phyloP scores from a whole-genome alignment of 2,888 invertebrate species.

The Orthosia cruda region DNA sequence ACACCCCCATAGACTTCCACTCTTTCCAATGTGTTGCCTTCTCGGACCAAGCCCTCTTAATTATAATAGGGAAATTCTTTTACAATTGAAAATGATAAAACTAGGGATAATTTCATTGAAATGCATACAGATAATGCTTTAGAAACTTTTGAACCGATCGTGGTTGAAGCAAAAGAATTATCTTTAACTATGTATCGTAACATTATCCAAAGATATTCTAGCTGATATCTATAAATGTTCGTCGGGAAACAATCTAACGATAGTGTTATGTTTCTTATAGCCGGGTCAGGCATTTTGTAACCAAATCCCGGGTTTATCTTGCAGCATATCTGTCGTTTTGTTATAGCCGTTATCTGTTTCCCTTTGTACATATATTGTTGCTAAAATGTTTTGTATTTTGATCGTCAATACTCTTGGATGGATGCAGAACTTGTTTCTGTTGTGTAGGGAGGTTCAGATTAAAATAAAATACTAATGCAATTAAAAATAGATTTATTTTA shows the following conservation, averaged over 20 bases:
- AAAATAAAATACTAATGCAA: neutral
- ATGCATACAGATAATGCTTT: neutral
- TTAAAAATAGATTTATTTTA: too few relatives aligned
- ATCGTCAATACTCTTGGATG: neutral
- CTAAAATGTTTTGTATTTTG: constrained; percentile 15
- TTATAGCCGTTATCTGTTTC: constrained; percentile 1
- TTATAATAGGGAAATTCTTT: too few relatives aligned
- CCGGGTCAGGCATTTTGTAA: constrained; percentile 40
- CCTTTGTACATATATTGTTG: constrained; percentile 9
- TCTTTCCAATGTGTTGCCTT: too few relatives aligned
- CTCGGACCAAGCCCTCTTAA: too few relatives aligned
- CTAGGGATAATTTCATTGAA: too few relatives aligned
- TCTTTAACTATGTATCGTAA: neutral
- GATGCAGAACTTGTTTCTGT: neutral
- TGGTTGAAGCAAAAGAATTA: neutral
- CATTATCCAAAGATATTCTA: neutral
- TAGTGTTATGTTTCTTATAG: neutral
- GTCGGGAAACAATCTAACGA: constrained; percentile 1
- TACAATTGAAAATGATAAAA: too few relatives aligned
- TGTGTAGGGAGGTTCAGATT: rapidly evolving
- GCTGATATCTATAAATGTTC: constrained; percentile 1
- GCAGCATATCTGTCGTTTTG: constrained; percentile 3
- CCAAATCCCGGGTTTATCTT: constrained; percentile 37
- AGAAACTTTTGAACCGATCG: neutral
- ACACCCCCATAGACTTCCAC: too few relatives aligned